A percentile compares a stretch with the other conserved stretches of the same genome.
These are phyloP conservation scores for Catharus bicknelli DNA, from an alignment of 2,113 vertebrate species.

Conservation along the genomic window DNA sequence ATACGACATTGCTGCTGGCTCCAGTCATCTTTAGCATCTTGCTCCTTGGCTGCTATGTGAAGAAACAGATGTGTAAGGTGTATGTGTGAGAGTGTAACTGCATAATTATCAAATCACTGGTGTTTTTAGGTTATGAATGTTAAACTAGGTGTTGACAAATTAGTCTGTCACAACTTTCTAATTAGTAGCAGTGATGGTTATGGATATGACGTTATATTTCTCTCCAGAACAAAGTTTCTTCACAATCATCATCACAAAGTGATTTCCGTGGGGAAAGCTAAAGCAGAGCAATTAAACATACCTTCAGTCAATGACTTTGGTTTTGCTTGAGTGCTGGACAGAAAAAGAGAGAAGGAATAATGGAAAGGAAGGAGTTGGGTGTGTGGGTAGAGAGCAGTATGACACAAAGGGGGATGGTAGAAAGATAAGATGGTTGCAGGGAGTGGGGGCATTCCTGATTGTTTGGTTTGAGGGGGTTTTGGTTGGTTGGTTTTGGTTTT, in stretches of 20 bases:
- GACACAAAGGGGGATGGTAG: not conserved
- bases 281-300: not conserved
- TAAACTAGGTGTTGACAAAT: not conserved
- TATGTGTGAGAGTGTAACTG: not conserved
- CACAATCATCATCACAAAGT: not conserved
- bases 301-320: not conserved
- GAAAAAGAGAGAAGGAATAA: not conserved
- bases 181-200: fast-evolving
- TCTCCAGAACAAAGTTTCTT: not conserved
- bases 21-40: not conserved
- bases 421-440: not conserved
- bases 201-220: not conserved
- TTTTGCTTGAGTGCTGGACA: not conserved
- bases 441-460: not conserved
- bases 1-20: not conserved
- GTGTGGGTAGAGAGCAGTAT: not conserved
- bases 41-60: not conserved
- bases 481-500: not conserved
- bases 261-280: not conserved
- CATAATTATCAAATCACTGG: not conserved
- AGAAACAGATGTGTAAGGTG: not conserved
- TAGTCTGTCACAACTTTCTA: not conserved
- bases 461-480: not conserved
- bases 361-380: not conserved
- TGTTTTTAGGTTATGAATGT: not conserved